Conservation (phyloP, 1,140 invertebrate genomes). For the Conopomorpha cramerella region DNA sequence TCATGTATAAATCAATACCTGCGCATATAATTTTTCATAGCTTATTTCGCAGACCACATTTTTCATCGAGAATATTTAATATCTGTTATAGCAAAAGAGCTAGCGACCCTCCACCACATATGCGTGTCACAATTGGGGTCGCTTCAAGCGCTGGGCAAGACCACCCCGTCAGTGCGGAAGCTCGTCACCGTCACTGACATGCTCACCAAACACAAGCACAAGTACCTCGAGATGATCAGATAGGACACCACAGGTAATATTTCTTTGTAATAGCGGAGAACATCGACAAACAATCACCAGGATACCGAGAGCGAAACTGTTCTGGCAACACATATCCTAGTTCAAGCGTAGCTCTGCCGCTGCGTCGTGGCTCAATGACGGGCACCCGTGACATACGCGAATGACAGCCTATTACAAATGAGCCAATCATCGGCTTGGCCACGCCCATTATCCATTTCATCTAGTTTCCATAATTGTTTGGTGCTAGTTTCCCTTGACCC, state of each 20-base stretch:
- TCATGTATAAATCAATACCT: too few relatives aligned
- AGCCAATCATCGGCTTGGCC: too few relatives aligned
- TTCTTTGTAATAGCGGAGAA: neutral
- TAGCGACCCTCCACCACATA: conserved; percentile 93
- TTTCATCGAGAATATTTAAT: too few relatives aligned
- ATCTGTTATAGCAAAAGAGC: conserved; percentile 73
- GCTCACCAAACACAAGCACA: conserved; percentile 95
- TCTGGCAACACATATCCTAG: neutral
- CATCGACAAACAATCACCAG: neutral
- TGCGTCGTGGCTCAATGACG: too few relatives aligned
- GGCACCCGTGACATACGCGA: too few relatives aligned
- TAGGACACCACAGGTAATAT: conserved; percentile 57
- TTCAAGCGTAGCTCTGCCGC: too few relatives aligned
- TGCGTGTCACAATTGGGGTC: conserved; percentile 88
- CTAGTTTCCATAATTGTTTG: too few relatives aligned
- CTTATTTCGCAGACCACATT: too few relatives aligned
- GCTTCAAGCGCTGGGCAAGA: conserved; percentile 71
- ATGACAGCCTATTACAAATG: too few relatives aligned
- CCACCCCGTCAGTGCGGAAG: conserved; percentile 82
- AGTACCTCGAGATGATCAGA: conserved; percentile 94
- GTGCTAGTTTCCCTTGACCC: too few relatives aligned
- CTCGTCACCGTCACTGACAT: conserved; percentile 95
- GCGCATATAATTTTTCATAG: too few relatives aligned
- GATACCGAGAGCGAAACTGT: neutral
- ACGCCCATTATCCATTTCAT: too few relatives aligned